Evolutionary conservation across 2,113 vertebrate genomes (phyloP).

Genomic region (Bostrychus sinensis): DNA sequence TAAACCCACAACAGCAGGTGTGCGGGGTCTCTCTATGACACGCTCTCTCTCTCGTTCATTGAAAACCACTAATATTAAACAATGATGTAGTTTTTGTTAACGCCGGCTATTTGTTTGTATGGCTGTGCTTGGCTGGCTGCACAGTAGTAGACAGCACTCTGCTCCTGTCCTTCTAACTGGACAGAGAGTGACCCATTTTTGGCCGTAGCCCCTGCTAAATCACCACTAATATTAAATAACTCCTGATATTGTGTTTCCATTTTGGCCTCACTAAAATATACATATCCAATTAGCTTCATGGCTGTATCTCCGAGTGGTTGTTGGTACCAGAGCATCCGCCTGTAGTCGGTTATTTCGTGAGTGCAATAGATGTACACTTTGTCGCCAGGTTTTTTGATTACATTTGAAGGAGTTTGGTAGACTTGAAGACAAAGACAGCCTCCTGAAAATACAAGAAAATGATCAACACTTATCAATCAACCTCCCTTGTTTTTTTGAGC

Average conservation of each 20-base stretch:
- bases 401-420: not conserved
- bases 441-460: not conserved
- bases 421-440: not conserved
- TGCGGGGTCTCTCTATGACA: not conserved
- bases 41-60: not conserved
- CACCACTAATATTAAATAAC: constrained; percentile 39
- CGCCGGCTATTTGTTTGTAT: not conserved
- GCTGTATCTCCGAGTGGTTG: constrained; percentile 2
- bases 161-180: constrained; percentile 1
- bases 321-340: constrained; percentile 1
- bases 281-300: constrained; percentile 46
- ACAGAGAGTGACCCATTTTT: constrained; percentile 35
- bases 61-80: constrained; percentile 6
- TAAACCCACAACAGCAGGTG: constrained; percentile 1
- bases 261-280: not conserved
- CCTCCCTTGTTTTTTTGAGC: too few relatives aligned
- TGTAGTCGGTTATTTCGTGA: not conserved
- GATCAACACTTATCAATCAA: not conserved
- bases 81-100: constrained; percentile 3
- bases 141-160: constrained; percentile 60
- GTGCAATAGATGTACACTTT: not conserved
- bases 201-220: constrained; percentile 9
- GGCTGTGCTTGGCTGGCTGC: constrained; percentile 47
- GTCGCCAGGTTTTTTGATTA: rapidly evolving
- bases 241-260: constrained; percentile 19